Base-by-base conservation (phyloP, 2,113 vertebrate species). In the Gambusia affinis region DNA sequence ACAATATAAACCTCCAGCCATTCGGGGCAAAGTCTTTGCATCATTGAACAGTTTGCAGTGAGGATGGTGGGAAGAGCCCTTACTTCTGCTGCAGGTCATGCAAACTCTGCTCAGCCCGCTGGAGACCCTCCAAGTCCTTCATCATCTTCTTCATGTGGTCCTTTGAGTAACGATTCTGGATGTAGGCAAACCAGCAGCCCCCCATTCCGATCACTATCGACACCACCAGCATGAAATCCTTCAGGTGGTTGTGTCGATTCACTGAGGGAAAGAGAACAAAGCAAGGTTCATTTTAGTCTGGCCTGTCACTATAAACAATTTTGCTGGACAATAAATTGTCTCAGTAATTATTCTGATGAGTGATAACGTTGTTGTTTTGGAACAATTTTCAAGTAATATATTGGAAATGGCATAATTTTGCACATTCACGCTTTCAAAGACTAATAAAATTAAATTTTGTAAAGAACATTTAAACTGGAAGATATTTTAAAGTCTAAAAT, bases 121-220 rank as follows among this genome's bases (percentile, higher is more conserved):
- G 98, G n/a, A 99, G 94, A 0, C 98, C 97, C 71, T 99, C 98
- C 63, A 99, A 94, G 93, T 99, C 98, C 44, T 95, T 97, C 96
- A 99, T 99, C 97, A 98, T 99, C 94, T 96, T 98, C 95, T 97
- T 98, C 97, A 99, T 98, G 93, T 99, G 98, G 87, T 99, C 98
- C 91, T 97, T 99, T 1, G 97, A 99, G 90, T 97, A 97, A 74
- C 98, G 97, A 68, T 99, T 99, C 94, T 99, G 98, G 93, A 99
- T 99, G 89, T 96, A 99, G 84, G 98, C 97, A 8, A 99, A 99
- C 98, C 98, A 99, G 95, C 97, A 99, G 90, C 98, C 98, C 0
- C 97, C 97, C 93, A 99, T 97, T 4, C 97, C 98, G 3, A 99
- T 99, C 78, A 99, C 97, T 0, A 99, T 99, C 72, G 98, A 99